Evolutionary conservation across 2,113 vertebrate genomes (phyloP), one percentile per base, ranked within the genome.

Genomic region (Suricata suricatta): DNA sequence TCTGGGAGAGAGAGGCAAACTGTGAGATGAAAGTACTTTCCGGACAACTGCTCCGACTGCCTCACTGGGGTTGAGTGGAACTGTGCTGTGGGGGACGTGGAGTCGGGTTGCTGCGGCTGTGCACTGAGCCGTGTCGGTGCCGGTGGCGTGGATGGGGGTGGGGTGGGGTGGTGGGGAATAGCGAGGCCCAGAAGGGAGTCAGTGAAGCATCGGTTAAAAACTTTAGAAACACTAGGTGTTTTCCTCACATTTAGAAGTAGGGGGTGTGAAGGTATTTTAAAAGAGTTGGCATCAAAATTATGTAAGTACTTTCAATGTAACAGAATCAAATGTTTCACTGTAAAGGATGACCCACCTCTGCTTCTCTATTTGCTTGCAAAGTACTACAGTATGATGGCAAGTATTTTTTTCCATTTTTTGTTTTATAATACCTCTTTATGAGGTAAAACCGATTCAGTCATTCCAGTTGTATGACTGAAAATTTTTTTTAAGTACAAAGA

Each of bases 201-300:
- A 16, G 16, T n/a, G 15, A 76, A 92, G 27, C 33, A 27, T 31
- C 25, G 33, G 10, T 8, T 64, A 15, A 91, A 57, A 71, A 2
- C 33, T 69, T 35, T 52, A n/a, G 85, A 77, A 38, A 31, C 38
- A 7, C 1, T n/a, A 66, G 10, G 4, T 6, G 1, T 82, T 91
- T 93, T 87, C 17, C 44, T 89, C 86, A 81, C 17, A 57, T 90
- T 60, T 93, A 44, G 44, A 95, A 80, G 33, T 27, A 64, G 52
- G 2, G 1, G 4, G 23, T n/a, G 3, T n/a, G 3, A 88, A 93
- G 33, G 35, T 47, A 57, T 44, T 81, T 86, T 63, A 60, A 74
- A 82, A 64, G 38, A 60, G 4, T 17, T 72, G 35, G 21, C 27
- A n/a, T 76, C 54, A 38, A 96, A 90, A 74, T 54, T 80, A 35